Conservation (phyloP, 2,797 vertebrate species). For the Pseudotriccus pelzelni region DNA sequence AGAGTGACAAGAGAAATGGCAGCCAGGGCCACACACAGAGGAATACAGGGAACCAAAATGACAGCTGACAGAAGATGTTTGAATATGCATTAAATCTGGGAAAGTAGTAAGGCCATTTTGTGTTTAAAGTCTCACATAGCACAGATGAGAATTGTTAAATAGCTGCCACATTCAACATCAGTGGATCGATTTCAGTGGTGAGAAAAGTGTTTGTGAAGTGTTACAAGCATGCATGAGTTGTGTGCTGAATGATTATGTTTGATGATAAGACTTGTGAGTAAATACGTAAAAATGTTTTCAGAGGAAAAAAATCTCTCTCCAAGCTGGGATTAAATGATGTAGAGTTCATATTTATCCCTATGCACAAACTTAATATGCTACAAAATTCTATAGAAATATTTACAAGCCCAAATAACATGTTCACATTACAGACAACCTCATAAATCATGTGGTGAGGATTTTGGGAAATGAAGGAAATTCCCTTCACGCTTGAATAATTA, state of each 20-base stretch:
- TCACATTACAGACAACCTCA: conserved; percentile 16
- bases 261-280: conserved; percentile 21
- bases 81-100: conserved; percentile 7
- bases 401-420: conserved; percentile 22
- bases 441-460: neutral
- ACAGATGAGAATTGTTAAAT: conserved; percentile 18
- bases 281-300: conserved; percentile 24
- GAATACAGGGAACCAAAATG: neutral
- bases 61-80: neutral
- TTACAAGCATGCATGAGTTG: neutral
- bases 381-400: conserved; percentile 18
- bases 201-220: conserved; percentile 10
- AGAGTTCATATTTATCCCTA: conserved; percentile 40
- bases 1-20: neutral
- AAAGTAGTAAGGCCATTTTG: neutral
- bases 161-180: neutral
- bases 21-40: neutral
- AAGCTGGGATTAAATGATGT: neutral
- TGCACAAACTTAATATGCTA: conserved; percentile 17
- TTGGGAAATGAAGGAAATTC: neutral
- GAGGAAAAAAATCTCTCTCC: neutral
- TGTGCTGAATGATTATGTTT: neutral
- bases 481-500: conserved; percentile 51
- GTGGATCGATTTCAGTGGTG: neutral
- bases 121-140: conserved; percentile 39